Evolutionary conservation across 2,888 invertebrate genomes (phyloP), one percentile per base, ranked within the genome.

Genomic region (Himalopsyche anomala): DNA sequence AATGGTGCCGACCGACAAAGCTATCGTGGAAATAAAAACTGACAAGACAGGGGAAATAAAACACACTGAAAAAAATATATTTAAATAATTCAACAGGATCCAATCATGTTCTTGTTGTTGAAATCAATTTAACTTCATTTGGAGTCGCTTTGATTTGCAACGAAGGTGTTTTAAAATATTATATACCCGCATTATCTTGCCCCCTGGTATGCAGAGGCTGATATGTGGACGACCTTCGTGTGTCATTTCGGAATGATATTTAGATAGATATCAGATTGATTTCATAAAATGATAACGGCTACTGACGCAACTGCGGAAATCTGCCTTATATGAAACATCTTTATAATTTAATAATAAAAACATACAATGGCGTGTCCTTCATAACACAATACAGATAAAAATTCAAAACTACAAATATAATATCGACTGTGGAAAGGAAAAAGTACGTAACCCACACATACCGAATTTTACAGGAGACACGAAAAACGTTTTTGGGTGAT

Each of bases 241-340:
- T 74, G 74, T 74, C 74, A 9, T 38, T 74, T 36, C 12, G 74
- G 38, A 74, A 74, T 38, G 74, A 74, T 74, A 74, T 74, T 74
- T 36, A 74, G 74, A 38, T 36, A 74, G 74, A 38, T 74, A 74
- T 74, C 74, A 74, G 74, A 74, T 74, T 74, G 74, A 74, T 74
- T 74, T 38, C 38, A 74, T 36, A 28, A 74, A 36, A 74, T 38
- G 74, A 74, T 38, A 74, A 74, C 28, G 12, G 74, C 74, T 74
- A 36, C 74, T 74, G 74, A 74, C 74, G 12, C 12, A 15, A 74
- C 28, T 38, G 74, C 74, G 74, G 74, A 74, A 74, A 74, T 74
- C 15, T 15, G 38, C 9, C 38, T 74, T 38, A 74, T 12, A 12
- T 38, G 74, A 15, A 38, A 38, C 74, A 74, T 74, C 74, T 74